Percentiles rank a stretch among this genome's conserved stretches.
phyloP scores from a whole-genome alignment of 35 echinoderm and acorn worm genomes.

The Amphiura filiformis region DNA sequence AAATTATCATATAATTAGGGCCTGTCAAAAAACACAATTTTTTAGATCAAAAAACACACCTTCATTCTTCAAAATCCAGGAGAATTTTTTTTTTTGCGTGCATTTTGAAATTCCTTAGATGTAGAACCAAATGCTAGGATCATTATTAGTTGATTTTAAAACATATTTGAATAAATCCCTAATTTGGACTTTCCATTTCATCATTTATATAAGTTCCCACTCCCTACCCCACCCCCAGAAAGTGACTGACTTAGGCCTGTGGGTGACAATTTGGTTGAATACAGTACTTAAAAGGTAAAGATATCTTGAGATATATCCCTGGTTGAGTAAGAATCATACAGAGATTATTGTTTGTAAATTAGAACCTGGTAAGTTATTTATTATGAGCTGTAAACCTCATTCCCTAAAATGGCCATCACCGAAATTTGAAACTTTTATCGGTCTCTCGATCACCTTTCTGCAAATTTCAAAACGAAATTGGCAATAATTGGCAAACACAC shows the following conservation, averaged over 20 bases:
- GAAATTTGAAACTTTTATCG: background rate
- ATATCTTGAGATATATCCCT: background rate
- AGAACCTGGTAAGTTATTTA: background rate
- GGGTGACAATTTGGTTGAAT: background rate
- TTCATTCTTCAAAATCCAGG: no score
- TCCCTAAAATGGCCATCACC: background rate
- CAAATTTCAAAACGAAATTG: background rate
- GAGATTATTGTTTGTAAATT: background rate
- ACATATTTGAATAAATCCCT: no score
- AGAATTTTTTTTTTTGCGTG: no score
- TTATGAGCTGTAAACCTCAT: background rate
- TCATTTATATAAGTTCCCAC: background rate
- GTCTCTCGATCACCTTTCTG: background rate
- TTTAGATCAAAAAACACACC: no score
- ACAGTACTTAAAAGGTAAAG: background rate
- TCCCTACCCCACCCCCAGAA: background rate
- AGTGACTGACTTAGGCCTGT: background rate
- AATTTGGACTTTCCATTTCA: no score
- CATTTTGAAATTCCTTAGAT: no score
- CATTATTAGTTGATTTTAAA: no score
- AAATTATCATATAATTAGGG: no score
- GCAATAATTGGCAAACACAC: background rate
- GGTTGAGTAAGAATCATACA: background rate
- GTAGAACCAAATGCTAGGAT: no score
- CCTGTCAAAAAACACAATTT: no score